phyloP scores from a whole-genome alignment of 2,797 vertebrate species.

The Lateolabrax maculatus region DNA sequence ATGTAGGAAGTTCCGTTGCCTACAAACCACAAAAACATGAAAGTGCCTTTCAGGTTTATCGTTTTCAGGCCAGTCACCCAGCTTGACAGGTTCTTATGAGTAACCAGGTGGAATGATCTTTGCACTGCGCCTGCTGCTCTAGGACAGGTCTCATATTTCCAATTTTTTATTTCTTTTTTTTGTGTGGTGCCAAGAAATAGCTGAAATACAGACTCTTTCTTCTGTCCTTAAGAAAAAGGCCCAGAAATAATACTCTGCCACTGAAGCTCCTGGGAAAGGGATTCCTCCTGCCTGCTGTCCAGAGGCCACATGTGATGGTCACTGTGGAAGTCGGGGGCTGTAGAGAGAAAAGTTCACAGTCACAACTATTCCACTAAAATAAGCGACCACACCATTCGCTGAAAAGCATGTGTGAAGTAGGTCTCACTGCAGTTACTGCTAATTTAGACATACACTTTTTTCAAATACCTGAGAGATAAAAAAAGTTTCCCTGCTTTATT shows the following conservation, averaged over 20 bases:
- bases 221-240: constrained; percentile 12
- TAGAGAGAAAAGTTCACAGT: constrained; percentile 5
- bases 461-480: neutral
- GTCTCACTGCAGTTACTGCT: neutral
- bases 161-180: no score
- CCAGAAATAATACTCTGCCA: constrained; percentile 32
- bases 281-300: constrained; percentile 8
- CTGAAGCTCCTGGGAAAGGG: neutral
- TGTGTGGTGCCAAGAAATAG: constrained; percentile 18
- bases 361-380: constrained; percentile 4
- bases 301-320: constrained; percentile 3
- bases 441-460: neutral
- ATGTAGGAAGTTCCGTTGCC: constrained; percentile 38
- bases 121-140: constrained; percentile 11
- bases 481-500: constrained; percentile 4
- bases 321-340: constrained; percentile 15
- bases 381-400: neutral
- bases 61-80: constrained; percentile 37
- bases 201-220: constrained; percentile 28
- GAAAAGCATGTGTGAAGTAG: constrained; percentile 1
- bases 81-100: constrained; percentile 43
- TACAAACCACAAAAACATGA: constrained; percentile 64
- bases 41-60: constrained; percentile 69
- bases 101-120: constrained; percentile 39
- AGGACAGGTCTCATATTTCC: constrained; percentile 32